Evolutionary conservation across 2,888 invertebrate genomes (phyloP), one percentile per base, ranked within the genome.

Genomic region (Sphinx pinastri): DNA sequence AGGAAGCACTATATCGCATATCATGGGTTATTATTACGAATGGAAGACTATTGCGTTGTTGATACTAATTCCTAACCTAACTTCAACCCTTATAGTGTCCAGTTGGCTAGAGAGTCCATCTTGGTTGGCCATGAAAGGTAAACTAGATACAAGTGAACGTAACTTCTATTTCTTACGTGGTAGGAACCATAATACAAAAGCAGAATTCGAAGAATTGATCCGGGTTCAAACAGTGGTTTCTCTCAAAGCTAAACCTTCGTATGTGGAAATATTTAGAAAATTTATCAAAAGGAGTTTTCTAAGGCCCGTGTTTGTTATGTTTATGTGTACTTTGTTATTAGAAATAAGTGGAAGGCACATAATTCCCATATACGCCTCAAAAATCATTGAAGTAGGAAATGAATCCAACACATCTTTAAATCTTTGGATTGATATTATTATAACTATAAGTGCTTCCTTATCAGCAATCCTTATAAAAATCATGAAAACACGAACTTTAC

Each of bases 21-120:
- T 82, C 8, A 68, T 85, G 0, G 81, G 82, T 5, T 76, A 81
- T 47, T 84, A 75, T 63, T 76, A 75, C 31, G 72, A 78, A 14
- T 88, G 86, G 86, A 80, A 80, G 68, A 82, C 77, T 1, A 75
- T 84, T 0, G 84, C 87, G 0, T 31, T 84, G 1, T 70, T 81
- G 0, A 79, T 80, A 12, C 63, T 81, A 0, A 67, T 81, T 0
- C 83, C 84, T 0, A 70, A 79, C 25, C 19, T 78, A 0, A 13
- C 79, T 1, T 75, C 82, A 5, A 71, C 85, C 4, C 67, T 78
- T 1, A 85, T 83, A 6, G 84, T 95, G 7, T 77, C 88, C 8
- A 89, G 94, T 0, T 84, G 95, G 73, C 94, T 94, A 0, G 96
- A 96, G 83, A 94, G 95, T 12, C 96, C 95, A 0, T 88, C 90